Conservation (phyloP, 2,797 vertebrate species). For the Trachops cirrhosus region DNA sequence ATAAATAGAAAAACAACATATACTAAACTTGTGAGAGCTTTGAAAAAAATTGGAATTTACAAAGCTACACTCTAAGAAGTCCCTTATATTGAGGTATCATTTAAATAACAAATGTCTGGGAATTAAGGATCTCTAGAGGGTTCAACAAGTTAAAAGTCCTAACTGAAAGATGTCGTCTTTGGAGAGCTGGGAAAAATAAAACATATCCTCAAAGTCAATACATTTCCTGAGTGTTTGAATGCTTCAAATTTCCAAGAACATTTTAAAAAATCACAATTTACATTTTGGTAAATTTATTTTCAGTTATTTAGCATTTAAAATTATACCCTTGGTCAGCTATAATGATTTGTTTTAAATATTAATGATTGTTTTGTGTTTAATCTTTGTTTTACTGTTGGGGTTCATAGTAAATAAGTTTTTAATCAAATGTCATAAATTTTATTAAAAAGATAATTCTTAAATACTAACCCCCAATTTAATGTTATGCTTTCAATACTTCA, state of each 20-base stretch:
- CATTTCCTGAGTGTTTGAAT: neutral
- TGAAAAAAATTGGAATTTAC: neutral
- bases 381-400: neutral
- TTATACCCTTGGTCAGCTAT: neutral
- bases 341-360: slow-evolving; percentile 37
- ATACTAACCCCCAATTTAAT: neutral
- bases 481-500: neutral
- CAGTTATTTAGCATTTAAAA: slow-evolving; percentile 32
- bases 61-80: neutral
- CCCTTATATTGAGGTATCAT: neutral
- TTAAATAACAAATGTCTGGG: neutral
- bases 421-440: neutral
- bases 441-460: slow-evolving; percentile 34
- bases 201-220: neutral
- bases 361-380: neutral
- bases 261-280: neutral
- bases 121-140: neutral
- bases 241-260: neutral
- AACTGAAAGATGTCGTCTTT: neutral
- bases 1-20: neutral
- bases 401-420: neutral
- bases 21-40: neutral
- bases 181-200: neutral
- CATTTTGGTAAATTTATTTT: slow-evolving; percentile 15
- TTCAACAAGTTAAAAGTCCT: neutral